phyloP scores from a whole-genome alignment of 2,797 vertebrate species.

The Carcharodon carcharias region DNA sequence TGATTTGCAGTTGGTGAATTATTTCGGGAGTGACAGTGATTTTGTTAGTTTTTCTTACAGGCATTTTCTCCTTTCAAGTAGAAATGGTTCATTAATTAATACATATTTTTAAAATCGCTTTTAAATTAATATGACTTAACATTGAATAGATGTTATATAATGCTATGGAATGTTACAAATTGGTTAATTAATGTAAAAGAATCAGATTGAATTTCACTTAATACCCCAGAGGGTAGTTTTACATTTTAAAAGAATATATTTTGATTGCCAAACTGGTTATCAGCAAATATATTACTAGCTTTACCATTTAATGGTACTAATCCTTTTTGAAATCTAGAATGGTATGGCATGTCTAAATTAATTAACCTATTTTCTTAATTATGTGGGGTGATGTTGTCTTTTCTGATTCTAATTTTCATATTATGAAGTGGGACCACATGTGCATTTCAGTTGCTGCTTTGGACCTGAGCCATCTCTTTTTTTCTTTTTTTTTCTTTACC shows the following conservation, averaged over 20 bases:
- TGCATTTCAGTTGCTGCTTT: neutral
- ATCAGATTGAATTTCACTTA: neutral
- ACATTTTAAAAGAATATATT: neutral
- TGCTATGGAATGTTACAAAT: neutral
- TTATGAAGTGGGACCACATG: too few species aligned
- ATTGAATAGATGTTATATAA: neutral
- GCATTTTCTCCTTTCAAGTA: neutral
- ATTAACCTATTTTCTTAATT: neutral
- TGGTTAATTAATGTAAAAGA: neutral
- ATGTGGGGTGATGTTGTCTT: neutral
- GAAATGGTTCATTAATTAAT: neutral
- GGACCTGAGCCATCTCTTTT: neutral
- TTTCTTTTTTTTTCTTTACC: neutral
- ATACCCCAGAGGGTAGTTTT: neutral
- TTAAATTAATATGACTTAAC: neutral
- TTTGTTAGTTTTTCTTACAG: neutral
- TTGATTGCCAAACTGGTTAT: neutral
- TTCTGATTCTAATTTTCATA: neutral
- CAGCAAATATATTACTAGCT: neutral
- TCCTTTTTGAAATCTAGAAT: neutral
- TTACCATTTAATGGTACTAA: neutral
- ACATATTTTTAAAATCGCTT: neutral
- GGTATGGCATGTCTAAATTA: neutral
- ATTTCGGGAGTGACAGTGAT: neutral
- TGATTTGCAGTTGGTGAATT: neutral